Evolutionary conservation across 2,113 vertebrate species (phyloP), one percentile per base, ranked within the genome.

Genomic region (Ochotona curzoniae): DNA sequence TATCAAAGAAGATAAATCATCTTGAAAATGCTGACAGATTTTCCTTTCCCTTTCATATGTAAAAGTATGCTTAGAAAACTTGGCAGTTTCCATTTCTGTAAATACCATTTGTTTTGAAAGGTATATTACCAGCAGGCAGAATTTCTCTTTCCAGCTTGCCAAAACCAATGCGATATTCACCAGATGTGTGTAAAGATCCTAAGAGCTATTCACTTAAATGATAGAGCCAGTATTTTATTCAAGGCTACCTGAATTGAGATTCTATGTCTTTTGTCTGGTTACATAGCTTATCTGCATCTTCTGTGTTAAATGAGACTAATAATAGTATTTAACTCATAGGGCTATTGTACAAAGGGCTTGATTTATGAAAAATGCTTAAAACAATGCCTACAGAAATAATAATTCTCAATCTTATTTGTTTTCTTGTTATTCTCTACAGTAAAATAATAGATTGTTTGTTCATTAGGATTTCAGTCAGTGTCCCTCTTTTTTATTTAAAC

Each of bases 291-390:
- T 67, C 13, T 15, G 4, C 23, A 35, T 82, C 10, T 83, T 23
- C 73, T 54, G 83, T 66, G 2, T 49, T 94, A 82, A 75, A 30
- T 35, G 21, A 54, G 10, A 92, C 44, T 81, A 47, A 78, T 81
- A 74, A n/a, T n/a, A 64, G 6, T 47, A 51, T 9, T 80, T 87
- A 83, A 20, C 32, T 71, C 17, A 66, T 20, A 82, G 17, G 2
- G 11, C 61, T 75, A 2, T 85, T 91, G 3, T 38, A 15, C 63
- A 69, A 80, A 73, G 78, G 25, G 8, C 0, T 61, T 30, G 38
- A 69, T 93, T 87, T n/a, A 71, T 76, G 25, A 81, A 81, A 85
- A 81, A n/a, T 74, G 25, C 32, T 95, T 91, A 15, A 63, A 73
- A 44, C n/a, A 30, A 3, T n/a, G 11, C 35, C 18, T 60, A 76